Evolutionary conservation across 2,113 vertebrate species (phyloP).

Genomic region (Phyllopteryx taeniolatus): DNA sequence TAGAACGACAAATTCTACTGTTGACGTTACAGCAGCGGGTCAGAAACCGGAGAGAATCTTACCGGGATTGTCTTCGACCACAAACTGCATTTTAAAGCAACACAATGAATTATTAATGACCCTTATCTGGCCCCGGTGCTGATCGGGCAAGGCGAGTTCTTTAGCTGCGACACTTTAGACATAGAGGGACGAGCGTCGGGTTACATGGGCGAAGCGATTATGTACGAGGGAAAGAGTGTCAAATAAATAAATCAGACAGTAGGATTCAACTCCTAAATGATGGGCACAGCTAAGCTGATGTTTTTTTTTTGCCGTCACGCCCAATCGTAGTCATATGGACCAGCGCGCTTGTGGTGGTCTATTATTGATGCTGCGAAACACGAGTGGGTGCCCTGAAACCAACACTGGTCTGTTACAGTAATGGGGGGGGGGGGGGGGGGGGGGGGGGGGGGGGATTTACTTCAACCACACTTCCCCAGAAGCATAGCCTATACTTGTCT

Average conservation of each 20-base stretch:
- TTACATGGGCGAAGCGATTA: constrained; percentile 47
- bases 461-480: constrained; percentile 17
- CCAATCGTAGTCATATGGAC: neutral
- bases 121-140: constrained; percentile 49
- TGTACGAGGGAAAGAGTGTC: constrained; percentile 15
- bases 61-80: constrained; percentile 34
- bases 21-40: neutral
- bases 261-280: constrained; percentile 19
- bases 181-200: constrained; percentile 41
- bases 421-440: constrained; percentile 4
- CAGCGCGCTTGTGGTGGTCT: constrained; percentile 14
- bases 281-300: constrained; percentile 3
- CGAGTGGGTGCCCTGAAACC: constrained; percentile 43
- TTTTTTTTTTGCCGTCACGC: constrained; percentile 19
- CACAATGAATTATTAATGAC: constrained; percentile 59
- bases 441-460: neutral
- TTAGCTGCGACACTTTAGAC: constrained; percentile 50
- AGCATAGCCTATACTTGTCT: constrained; percentile 12
- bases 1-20: no score
- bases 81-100: constrained; percentile 47
- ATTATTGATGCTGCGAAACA: constrained; percentile 48
- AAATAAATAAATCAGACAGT: constrained; percentile 10
- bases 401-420: constrained; percentile 34
- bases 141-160: constrained; percentile 41
- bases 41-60: constrained; percentile 16